phyloP scores from a whole-genome alignment of 2,113 vertebrate species.

The Caloenas nicobarica region DNA sequence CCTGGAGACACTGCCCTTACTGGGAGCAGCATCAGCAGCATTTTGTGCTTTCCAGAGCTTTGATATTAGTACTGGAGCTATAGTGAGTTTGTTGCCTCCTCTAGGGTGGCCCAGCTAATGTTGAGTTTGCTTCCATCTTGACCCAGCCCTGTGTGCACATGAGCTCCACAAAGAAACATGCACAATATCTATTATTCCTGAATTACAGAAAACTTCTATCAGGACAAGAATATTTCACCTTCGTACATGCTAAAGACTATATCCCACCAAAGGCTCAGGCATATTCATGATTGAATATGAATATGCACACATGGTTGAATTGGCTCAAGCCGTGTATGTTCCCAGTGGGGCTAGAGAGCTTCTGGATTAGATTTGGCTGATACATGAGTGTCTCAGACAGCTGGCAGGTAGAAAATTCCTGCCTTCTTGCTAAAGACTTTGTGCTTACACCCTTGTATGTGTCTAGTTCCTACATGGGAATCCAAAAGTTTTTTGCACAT shows the following conservation, averaged over 20 bases:
- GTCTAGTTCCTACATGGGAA: not conserved
- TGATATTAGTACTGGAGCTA: not conserved
- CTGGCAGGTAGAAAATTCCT: not conserved
- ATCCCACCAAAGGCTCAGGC: not conserved
- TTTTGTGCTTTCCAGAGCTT: not conserved
- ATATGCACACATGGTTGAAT: not conserved
- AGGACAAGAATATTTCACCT: not conserved
- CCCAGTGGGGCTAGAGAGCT: not conserved
- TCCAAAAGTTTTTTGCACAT: not conserved
- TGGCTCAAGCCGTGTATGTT: not conserved
- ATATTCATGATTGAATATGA: not conserved
- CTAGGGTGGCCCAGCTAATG: not conserved
- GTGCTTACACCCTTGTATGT: not conserved
- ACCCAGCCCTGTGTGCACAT: no score
- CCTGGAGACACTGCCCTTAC: not conserved
- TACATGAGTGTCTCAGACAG: not conserved
- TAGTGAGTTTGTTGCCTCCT: not conserved
- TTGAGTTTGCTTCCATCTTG: not conserved
- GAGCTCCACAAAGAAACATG: not conserved
- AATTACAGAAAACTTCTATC: not conserved
- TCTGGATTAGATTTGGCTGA: not conserved
- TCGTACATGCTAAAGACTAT: not conserved
- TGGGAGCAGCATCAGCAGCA: not conserved
- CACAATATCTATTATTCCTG: not conserved
- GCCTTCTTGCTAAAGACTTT: not conserved